Percentiles rank a stretch among this genome's conserved stretches.
phyloP scores from a whole-genome alignment of 2,113 vertebrate species.

The Burhinus bistriatus region DNA sequence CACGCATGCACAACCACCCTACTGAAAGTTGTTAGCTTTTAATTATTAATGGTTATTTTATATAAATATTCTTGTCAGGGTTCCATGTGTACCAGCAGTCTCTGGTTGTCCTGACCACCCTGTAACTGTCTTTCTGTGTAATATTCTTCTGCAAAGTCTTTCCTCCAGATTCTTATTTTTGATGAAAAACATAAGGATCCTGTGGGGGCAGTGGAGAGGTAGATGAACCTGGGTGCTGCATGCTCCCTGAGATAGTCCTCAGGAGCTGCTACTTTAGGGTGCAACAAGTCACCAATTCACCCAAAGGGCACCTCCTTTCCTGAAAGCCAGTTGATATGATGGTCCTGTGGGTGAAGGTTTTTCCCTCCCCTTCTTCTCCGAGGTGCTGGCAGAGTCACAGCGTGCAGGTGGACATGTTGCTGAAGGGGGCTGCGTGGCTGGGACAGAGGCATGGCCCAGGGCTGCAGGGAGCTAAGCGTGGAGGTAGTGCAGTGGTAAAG shows the following conservation, averaged over 20 bases:
- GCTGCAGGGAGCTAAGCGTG: not conserved
- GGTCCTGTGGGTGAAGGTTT: not conserved
- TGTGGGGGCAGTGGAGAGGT: rapidly evolving
- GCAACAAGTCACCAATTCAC: not conserved
- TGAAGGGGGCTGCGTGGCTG: rapidly evolving
- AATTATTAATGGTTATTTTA: not conserved
- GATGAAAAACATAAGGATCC: not conserved
- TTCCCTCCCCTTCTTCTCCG: not conserved
- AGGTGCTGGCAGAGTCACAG: not conserved
- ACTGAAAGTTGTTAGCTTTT: not conserved
- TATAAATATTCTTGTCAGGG: not conserved
- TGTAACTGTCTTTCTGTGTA: not conserved
- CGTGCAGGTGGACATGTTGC: not conserved
- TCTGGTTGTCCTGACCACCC: not conserved
- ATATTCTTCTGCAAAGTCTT: not conserved
- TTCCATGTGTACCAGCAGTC: not conserved
- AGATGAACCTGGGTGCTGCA: not conserved
- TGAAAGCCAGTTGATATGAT: not conserved
- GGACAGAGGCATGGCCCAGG: not conserved
- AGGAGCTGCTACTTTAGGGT: not conserved
- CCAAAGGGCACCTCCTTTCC: not conserved
- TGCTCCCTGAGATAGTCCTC: not conserved
- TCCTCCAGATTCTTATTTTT: not conserved
- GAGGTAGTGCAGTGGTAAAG: not conserved
- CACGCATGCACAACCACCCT: rapidly evolving